phyloP scores from a whole-genome alignment of 2,797 vertebrate species.

The Sebastes goodei region DNA sequence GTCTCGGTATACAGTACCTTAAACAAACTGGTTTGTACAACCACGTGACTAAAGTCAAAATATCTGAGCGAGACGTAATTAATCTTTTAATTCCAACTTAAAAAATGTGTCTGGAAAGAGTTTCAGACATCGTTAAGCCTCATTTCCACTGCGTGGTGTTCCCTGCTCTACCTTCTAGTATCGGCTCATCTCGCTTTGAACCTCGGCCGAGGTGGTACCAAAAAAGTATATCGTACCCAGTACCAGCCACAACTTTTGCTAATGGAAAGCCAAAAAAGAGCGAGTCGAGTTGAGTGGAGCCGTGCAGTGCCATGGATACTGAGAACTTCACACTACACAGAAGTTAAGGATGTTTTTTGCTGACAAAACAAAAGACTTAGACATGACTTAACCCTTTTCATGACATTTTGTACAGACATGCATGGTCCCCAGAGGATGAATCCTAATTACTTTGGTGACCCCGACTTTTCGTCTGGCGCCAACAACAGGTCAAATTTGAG shows the following conservation, averaged over 20 bases:
- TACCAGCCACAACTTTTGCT: not conserved
- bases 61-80: too few relatives aligned
- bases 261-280: not conserved
- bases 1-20: not conserved
- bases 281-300: not conserved
- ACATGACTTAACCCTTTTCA: not conserved
- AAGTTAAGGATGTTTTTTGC: not conserved
- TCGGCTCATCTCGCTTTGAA: not conserved
- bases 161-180: not conserved
- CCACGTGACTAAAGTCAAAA: too few relatives aligned
- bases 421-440: not conserved
- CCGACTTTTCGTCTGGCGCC: not conserved
- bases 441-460: not conserved
- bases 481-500: not conserved
- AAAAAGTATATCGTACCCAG: not conserved
- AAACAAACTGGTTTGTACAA: rapidly evolving
- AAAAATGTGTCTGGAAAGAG: too few relatives aligned
- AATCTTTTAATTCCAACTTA: too few relatives aligned
- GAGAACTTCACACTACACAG: not conserved
- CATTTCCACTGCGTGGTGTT: too few relatives aligned
- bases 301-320: not conserved
- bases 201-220: not conserved
- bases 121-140: too few relatives aligned
- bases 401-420: not conserved
- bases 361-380: not conserved